A percentile compares a stretch with the other conserved stretches of the same genome.
phyloP scores from a whole-genome alignment of 2,888 invertebrate species.

The Cheilosia grossa region DNA sequence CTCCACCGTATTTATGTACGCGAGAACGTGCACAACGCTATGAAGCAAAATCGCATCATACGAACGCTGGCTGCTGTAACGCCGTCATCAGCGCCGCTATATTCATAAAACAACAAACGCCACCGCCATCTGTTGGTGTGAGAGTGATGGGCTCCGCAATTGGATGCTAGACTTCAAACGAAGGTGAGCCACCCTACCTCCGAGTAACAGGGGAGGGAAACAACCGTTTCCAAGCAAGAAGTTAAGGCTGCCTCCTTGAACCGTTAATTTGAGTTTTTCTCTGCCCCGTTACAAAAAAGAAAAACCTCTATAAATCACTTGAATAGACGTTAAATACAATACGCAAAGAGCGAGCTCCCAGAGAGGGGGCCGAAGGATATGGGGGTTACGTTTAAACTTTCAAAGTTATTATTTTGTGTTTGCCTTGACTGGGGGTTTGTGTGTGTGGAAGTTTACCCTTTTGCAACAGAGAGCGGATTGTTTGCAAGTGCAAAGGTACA shows the following conservation, averaged over 20 bases:
- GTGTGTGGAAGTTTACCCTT: conserved; percentile 40
- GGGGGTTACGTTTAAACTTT: conserved; percentile 61
- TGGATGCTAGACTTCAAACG: conserved; percentile 34
- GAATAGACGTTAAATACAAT: conserved; percentile 73
- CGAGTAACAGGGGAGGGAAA: not conserved
- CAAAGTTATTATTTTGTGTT: conserved; percentile 72
- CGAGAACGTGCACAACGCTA: conserved; percentile 10
- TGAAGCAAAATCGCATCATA: conserved; percentile 4
- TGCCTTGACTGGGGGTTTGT: conserved; percentile 11
- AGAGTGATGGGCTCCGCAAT: conserved; percentile 35
- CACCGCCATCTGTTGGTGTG: conserved; percentile 17
- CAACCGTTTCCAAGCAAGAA: not conserved
- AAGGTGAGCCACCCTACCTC: not conserved
- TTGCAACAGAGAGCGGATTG: conserved; percentile 30
- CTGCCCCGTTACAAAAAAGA: conserved; percentile 19
- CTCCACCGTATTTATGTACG: too few species aligned
- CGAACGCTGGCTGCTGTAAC: not conserved
- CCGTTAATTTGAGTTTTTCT: conserved; percentile 71
- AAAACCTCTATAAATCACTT: conserved; percentile 69
- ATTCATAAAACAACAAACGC: conserved; percentile 53
- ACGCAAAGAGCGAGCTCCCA: conserved; percentile 40
- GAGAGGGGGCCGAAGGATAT: not conserved
- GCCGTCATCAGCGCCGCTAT: conserved; percentile 9
- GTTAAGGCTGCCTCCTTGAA: conserved; percentile 55
- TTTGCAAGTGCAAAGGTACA: conserved; percentile 51